Base-by-base conservation (phyloP, 2,113 vertebrate genomes). In the Colius striatus region DNA sequence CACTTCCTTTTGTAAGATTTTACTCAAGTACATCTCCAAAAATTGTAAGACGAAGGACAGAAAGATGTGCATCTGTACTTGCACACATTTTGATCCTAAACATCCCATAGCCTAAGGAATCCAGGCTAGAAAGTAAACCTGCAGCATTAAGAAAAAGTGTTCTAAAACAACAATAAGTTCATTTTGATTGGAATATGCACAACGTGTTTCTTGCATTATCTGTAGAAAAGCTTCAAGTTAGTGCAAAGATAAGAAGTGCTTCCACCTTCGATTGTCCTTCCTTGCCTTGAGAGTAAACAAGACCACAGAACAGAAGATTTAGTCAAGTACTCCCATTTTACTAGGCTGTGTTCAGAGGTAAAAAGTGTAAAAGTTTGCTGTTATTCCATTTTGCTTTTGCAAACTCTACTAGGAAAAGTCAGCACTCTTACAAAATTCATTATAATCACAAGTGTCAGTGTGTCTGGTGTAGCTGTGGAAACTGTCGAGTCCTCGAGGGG, bases 381-480 rank as follows among this genome's bases (percentile, higher is more conserved):
- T 80, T 89, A 85, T 16, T 80, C 51, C 58, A 12, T 30, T 84
- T 85, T 83, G 41, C 23, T 94, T 88, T 86, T 89, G 27, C 21
- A 86, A 78, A 68, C 25, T 81, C 38, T 65, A n/a, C 23, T 34
- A 90, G 73, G 50, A 65, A 67, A 93, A 87, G 90, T 78, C 76
- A 90, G 73, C 36, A 36, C 16, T 38, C 27, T 84, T 89, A 72
- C 32, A 63, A 94, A 97, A 93, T 96, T 89, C 73, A 73, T 74
- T 96, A 78, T 82, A 92, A 94, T 93, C 88, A 84, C 62, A 94
- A 96, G 61, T 90, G 73, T 65, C 65, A 76, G 53, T 19, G 34
- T 55, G 58, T 32, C 3, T 80, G 4, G 50, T 89, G 80, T 87
- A 93, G 54, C 80, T 88, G 76, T 9, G 6, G 72, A 92, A 97